Conservation (phyloP, 2,888 invertebrate genomes). For the Pseudococcus viburni region DNA sequence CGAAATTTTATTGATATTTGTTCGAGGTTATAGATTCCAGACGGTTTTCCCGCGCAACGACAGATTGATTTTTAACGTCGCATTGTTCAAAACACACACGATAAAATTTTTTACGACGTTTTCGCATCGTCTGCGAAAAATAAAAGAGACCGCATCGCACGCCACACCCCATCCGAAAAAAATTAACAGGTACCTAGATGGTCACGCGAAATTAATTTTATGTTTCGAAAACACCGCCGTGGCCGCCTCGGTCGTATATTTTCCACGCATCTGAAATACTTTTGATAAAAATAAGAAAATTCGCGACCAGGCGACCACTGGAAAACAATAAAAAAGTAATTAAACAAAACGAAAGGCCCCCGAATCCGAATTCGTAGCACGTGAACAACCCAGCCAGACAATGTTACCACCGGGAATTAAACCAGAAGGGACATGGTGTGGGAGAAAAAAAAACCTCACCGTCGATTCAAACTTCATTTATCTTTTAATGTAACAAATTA, state of each 20-base stretch:
- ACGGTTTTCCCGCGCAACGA: neutral
- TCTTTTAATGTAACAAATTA: slow-evolving; percentile 39
- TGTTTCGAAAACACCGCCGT: neutral
- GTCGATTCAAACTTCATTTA: slow-evolving; percentile 23
- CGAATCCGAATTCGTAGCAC: slow-evolving; percentile 16
- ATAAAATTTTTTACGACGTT: slow-evolving; percentile 1
- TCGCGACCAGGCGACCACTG: neutral
- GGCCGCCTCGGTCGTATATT: neutral
- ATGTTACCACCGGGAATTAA: slow-evolving; percentile 29
- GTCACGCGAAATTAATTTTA: slow-evolving; percentile 35
- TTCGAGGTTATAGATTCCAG: neutral
- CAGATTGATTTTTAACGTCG: neutral
- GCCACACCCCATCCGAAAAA: neutral
- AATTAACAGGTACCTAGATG: slow-evolving; percentile 24
- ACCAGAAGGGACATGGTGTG: neutral
- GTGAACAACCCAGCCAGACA: slow-evolving; percentile 21
- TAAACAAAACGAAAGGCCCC: slow-evolving; percentile 22
- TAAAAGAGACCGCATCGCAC: neutral
- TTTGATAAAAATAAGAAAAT: slow-evolving; percentile 29
- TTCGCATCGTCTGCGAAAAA: neutral
- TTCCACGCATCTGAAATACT: slow-evolving; percentile 21
- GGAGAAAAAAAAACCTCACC: neutral
- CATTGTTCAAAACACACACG: neutral
- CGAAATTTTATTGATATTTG: neutral
- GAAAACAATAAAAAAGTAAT: slow-evolving; percentile 27